Base-by-base conservation (phyloP, 2,888 invertebrate genomes). In the Idaea straminata region DNA sequence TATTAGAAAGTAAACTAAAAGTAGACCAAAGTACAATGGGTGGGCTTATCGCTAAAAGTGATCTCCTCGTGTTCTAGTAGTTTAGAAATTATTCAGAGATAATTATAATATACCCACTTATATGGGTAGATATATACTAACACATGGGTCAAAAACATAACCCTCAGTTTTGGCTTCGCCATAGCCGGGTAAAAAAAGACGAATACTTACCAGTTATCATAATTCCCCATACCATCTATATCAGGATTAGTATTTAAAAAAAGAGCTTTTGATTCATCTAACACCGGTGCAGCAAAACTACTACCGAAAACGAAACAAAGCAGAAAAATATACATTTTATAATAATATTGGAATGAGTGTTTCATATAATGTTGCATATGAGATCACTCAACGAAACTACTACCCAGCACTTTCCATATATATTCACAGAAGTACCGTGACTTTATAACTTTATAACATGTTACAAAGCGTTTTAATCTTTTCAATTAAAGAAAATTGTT, bases 201-300 rank as follows among this genome's bases (percentile, higher is more conserved):
- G 25, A 2, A 3, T 25, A 47, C 47, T 63, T 71, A 79, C 80
- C 76, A 74, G 64, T 75, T 79, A 15, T 66, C 59, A 63, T 79
- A 79, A 61, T 76, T 76, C 64, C 80, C 79, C 10, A 47, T 62
- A 10, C 63, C 70, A 61, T 72, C 63, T 34, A 61, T 63, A 15
- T 47, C 59, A 47, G 59, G 64, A 5, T 64, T 57, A 38, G 58
- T 64, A 6, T 58, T 16, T 15, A 69, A n/a, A 59, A 64, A 64
- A 57, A 61, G 38, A 15, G 71, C 62, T 64, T 71, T 59, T 61
- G 64, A 57, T 15, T 71, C 69, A 13, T 64, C 64, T 57, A 57
- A 5, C 13, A 59, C 6, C 5, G 69, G 69, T 5, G 65, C 64
- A 15, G 64, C 61, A 38, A 7, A 47, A 47, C 13, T 47, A 13